phyloP scores from a whole-genome alignment of 2,888 invertebrate species.

The Magallana nippona region DNA sequence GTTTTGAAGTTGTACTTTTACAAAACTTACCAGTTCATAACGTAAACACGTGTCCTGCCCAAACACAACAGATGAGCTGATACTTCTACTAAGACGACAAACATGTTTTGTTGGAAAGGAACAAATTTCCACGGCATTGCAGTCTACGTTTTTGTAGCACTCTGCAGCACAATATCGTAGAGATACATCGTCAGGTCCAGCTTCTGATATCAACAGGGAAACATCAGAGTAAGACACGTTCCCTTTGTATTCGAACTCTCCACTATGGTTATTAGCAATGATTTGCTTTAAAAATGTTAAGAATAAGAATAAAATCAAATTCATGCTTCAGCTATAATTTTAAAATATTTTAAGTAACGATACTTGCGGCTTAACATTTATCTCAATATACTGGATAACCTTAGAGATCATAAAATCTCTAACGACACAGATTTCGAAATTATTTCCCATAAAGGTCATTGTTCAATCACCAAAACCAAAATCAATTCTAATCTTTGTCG shows the following conservation, averaged over 20 bases:
- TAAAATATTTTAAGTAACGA: too few species aligned
- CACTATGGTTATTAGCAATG: background rate
- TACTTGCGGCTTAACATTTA: too few species aligned
- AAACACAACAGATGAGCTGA: background rate
- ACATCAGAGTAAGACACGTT: background rate
- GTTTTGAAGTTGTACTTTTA: too few species aligned
- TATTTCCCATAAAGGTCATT: too few species aligned
- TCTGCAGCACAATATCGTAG: background rate
- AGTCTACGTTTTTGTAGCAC: background rate
- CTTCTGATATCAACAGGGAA: conserved; percentile 1
- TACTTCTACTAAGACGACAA: background rate
- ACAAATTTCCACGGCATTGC: conserved; percentile 7
- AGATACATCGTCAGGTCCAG: background rate
- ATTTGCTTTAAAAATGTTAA: too few species aligned
- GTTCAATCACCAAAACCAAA: too few species aligned
- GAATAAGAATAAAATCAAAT: too few species aligned
- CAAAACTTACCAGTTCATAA: background rate
- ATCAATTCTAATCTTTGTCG: too few species aligned
- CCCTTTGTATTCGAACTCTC: background rate
- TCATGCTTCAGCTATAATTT: too few species aligned
- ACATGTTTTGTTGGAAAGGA: background rate
- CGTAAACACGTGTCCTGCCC: background rate
- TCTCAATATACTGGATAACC: too few species aligned
- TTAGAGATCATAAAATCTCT: too few species aligned
- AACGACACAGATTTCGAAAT: too few species aligned